These are phyloP conservation scores for Thunnus albacares DNA, from an alignment of 2,797 vertebrate species.

Conservation along the genomic window DNA sequence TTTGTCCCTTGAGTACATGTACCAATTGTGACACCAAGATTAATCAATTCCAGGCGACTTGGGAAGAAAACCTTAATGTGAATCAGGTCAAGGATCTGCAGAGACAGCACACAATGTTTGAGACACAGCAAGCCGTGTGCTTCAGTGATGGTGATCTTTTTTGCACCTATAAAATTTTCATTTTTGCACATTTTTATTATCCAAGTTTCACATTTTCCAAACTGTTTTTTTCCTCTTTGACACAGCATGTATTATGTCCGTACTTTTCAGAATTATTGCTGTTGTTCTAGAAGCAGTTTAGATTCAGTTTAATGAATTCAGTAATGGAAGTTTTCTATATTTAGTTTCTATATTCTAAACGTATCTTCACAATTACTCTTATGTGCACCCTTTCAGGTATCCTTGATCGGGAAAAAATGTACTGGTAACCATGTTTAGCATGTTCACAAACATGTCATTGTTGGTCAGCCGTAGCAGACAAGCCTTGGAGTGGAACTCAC, in stretches of 20 bases:
- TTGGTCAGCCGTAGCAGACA: background rate
- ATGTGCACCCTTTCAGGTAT: background rate
- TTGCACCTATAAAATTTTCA: too few relatives aligned
- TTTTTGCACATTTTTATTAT: background rate
- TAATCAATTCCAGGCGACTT: constrained; percentile 35
- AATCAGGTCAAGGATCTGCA: constrained; percentile 56
- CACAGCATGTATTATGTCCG: background rate
- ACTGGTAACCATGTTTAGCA: background rate
- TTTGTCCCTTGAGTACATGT: background rate
- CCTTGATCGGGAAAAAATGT: background rate
- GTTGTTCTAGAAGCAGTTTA: too few relatives aligned
- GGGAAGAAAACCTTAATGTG: constrained; percentile 40
- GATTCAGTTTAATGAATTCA: background rate
- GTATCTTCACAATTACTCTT: background rate
- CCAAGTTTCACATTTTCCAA: background rate
- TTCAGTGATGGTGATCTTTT: background rate
- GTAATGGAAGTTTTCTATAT: background rate
- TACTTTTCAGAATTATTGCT: too few relatives aligned
- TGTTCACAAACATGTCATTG: background rate
- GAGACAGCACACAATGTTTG: constrained; percentile 16
- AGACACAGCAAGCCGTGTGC: background rate
- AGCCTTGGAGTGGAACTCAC: background rate
- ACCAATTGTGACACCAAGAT: constrained; percentile 6
- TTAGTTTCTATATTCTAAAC: background rate
- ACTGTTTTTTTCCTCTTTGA: background rate